Percentiles rank a stretch among this genome's conserved stretches.
Evolutionary conservation across 2,888 invertebrate genomes (phyloP).

Genomic region (Brachypalpus laphriformis): DNA sequence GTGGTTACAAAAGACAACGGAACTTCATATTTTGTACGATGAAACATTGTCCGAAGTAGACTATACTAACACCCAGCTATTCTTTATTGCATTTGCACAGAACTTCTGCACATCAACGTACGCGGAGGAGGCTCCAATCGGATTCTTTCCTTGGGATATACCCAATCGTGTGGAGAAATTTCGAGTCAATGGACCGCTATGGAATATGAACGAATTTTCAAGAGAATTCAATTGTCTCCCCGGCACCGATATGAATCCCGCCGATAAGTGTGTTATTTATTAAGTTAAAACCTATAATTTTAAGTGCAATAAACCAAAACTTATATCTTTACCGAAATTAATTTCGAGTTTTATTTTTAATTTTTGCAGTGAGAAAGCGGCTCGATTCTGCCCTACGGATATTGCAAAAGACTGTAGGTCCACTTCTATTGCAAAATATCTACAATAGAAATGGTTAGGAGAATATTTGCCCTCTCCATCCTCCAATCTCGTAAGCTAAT

Average conservation of each 20-base stretch:
- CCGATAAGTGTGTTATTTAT: slow-evolving; percentile 79
- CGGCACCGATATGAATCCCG: slow-evolving; percentile 80
- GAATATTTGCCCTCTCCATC: no score
- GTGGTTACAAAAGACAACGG: slow-evolving; percentile 77
- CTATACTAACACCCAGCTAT: slow-evolving; percentile 80
- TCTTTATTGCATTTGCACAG: slow-evolving; percentile 80
- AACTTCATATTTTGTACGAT: slow-evolving; percentile 75
- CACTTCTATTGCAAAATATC: no score
- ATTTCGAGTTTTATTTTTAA: no score
- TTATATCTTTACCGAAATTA: no score
- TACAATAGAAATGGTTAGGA: no score
- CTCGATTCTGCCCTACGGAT: no score
- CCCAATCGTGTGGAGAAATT: slow-evolving; percentile 74
- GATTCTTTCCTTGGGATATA: slow-evolving; percentile 57
- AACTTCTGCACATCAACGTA: slow-evolving; percentile 79
- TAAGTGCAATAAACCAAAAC: no score
- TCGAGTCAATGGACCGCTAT: slow-evolving; percentile 79
- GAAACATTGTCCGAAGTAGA: slow-evolving; percentile 79
- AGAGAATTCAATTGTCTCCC: slow-evolving; percentile 79
- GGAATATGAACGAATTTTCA: slow-evolving; percentile 79
- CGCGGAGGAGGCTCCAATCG: slow-evolving; percentile 73
- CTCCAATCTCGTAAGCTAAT: no score
- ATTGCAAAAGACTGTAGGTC: no score
- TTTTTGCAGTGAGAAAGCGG: no score
- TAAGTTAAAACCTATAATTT: slow-evolving; percentile 69